A percentile compares a stretch with the other conserved stretches of the same genome.
Evolutionary conservation across 2,113 vertebrate genomes (phyloP).

Genomic region (Dolichallabes microphthalmus): DNA sequence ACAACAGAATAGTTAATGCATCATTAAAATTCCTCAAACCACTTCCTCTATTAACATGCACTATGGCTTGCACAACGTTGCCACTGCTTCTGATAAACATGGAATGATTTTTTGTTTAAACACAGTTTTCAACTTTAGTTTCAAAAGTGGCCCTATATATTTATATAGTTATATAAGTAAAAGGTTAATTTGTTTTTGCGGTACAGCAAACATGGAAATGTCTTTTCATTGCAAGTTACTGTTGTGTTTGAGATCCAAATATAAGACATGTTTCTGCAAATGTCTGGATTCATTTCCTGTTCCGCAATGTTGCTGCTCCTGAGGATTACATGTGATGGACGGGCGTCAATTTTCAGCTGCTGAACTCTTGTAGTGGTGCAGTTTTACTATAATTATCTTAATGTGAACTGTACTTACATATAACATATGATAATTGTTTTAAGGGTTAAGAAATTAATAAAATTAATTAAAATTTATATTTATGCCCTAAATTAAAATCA

Average conservation of each 20-base stretch:
- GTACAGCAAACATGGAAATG: background rate
- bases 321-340: background rate
- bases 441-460: background rate
- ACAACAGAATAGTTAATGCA: background rate
- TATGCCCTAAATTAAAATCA: too few relatives aligned
- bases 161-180: background rate
- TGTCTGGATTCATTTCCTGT: background rate
- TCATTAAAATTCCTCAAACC: background rate
- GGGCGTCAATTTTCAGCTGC: too few relatives aligned
- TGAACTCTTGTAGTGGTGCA: too few relatives aligned
- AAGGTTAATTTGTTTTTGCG: background rate
- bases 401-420: background rate
- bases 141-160: background rate
- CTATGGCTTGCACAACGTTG: background rate
- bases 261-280: background rate
- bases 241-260: too few relatives aligned
- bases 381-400: too few relatives aligned
- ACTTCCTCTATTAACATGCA: background rate
- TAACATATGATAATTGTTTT: background rate
- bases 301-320: background rate
- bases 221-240: background rate
- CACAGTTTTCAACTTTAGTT: background rate
- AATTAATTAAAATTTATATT: too few relatives aligned
- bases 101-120: background rate
- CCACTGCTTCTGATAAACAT: background rate